These are phyloP conservation scores for Nematostella vectensis DNA, from an alignment of 92 coral and sea anemone genomes.

Conservation along the genomic window DNA sequence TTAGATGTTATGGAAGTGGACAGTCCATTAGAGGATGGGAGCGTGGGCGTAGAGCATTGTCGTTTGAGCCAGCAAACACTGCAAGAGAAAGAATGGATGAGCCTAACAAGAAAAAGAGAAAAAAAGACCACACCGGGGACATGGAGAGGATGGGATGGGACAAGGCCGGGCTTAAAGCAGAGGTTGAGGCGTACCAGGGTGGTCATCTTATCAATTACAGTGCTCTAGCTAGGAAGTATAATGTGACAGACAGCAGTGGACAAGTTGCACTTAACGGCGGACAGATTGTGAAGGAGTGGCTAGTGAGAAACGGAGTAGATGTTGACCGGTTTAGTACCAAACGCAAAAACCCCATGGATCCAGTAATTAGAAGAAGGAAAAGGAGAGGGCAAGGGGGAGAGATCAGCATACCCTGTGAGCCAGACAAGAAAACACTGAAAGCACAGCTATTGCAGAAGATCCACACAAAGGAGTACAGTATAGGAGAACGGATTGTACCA, in stretches of 20 bases:
- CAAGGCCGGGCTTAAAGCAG: slow-evolving; percentile 25
- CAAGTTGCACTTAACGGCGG: slow-evolving; percentile 18
- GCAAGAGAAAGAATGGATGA: slow-evolving; percentile 22
- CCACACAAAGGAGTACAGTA: slow-evolving; percentile 28
- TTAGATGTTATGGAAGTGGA: slow-evolving; percentile 40
- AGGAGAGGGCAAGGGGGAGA: slow-evolving; percentile 46
- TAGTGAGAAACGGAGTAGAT: slow-evolving; percentile 25
- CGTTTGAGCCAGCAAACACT: slow-evolving; percentile 30
- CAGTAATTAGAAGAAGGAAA: slow-evolving; percentile 31
- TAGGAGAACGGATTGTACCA: slow-evolving; percentile 46
- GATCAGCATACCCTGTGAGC: slow-evolving; percentile 31
- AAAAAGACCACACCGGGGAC: slow-evolving; percentile 34
- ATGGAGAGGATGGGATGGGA: slow-evolving; percentile 26
- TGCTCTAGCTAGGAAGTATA: slow-evolving; percentile 16
- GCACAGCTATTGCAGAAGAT: too few species aligned
- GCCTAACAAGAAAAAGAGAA: not conserved
- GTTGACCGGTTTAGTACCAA: slow-evolving; percentile 12
- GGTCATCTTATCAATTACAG: slow-evolving; percentile 18
- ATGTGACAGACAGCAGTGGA: slow-evolving; percentile 24
- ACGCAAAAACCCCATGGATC: not conserved
- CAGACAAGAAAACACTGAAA: slow-evolving; percentile 11
- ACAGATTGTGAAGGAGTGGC: slow-evolving; percentile 41
- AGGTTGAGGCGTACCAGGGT: slow-evolving; percentile 30
- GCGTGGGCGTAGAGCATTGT: slow-evolving; percentile 18
- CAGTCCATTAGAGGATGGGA: slow-evolving; percentile 36